phyloP scores from a whole-genome alignment of 2,888 invertebrate species.

The Tribolium freemani region DNA sequence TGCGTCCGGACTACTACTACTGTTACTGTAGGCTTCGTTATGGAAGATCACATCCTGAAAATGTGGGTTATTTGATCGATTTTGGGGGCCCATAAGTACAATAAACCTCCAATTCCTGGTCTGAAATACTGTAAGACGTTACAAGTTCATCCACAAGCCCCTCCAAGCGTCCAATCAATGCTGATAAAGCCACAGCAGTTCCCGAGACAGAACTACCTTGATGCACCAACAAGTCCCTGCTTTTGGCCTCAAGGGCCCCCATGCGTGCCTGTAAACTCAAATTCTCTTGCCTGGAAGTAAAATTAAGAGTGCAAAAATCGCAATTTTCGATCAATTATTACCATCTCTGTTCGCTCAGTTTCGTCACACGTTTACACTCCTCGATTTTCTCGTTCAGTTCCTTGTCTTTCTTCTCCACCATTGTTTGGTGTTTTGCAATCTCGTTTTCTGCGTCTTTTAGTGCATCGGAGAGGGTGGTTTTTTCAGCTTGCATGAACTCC shows the following conservation, averaged over 20 bases:
- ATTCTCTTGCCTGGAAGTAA: slow-evolving; percentile 74
- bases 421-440: slow-evolving; percentile 62
- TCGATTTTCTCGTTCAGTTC: slow-evolving; percentile 77
- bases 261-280: slow-evolving; percentile 77
- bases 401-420: slow-evolving; percentile 69
- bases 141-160: slow-evolving; percentile 81
- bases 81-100: background rate
- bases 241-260: slow-evolving; percentile 74
- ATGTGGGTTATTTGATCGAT: background rate
- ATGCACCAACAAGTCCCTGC: slow-evolving; percentile 76
- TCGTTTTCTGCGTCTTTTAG: slow-evolving; percentile 83
- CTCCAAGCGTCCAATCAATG: slow-evolving; percentile 78
- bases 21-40: slow-evolving; percentile 83
- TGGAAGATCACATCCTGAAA: slow-evolving; percentile 81
- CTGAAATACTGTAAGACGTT: slow-evolving; percentile 81
- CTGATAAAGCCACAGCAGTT: slow-evolving; percentile 78
- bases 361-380: slow-evolving; percentile 82
- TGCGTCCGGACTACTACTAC: slow-evolving; percentile 79
- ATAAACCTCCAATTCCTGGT: slow-evolving; percentile 82
- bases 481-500: slow-evolving; percentile 90
- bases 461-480: slow-evolving; percentile 83
- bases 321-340: slow-evolving; percentile 62
- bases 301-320: background rate
- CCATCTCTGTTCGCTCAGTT: slow-evolving; percentile 83
- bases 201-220: slow-evolving; percentile 80